Conservation (phyloP, 2,113 vertebrate species). For the Cyprinodon variegatus region DNA sequence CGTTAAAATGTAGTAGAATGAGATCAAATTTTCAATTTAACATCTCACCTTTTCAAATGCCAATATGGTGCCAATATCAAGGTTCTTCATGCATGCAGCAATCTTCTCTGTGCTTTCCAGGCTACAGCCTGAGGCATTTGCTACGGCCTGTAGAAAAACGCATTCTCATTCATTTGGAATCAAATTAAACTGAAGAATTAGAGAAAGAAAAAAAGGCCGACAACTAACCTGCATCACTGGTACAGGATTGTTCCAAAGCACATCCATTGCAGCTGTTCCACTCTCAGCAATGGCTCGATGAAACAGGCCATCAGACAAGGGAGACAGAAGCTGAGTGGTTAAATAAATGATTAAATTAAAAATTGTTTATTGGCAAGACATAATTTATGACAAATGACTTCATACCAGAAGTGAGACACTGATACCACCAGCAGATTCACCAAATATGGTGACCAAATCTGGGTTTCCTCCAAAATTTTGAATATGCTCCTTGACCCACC, state of each 20-base stretch:
- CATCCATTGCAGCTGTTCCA: slow-evolving; percentile 68
- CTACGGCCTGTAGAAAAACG: slow-evolving; percentile 48
- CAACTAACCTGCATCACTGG: slow-evolving; percentile 32
- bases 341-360: not conserved
- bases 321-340: slow-evolving; percentile 81
- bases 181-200: too few relatives aligned
- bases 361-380: not conserved
- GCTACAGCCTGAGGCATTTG: slow-evolving; percentile 73
- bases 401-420: slow-evolving; percentile 86
- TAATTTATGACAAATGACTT: not conserved
- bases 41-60: slow-evolving; percentile 28
- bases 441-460: slow-evolving; percentile 85
- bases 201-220: not conserved
- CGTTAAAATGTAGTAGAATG: not conserved
- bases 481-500: slow-evolving; percentile 89
- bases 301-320: slow-evolving; percentile 81
- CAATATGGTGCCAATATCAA: slow-evolving; percentile 48
- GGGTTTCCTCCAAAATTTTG: slow-evolving; percentile 87
- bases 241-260: slow-evolving; percentile 35
- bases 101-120: slow-evolving; percentile 67
- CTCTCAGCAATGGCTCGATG: slow-evolving; percentile 87
- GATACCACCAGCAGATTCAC: slow-evolving; percentile 86
- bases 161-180: not conserved
- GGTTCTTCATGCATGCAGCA: slow-evolving; percentile 68
- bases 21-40: too few relatives aligned